phyloP scores from a whole-genome alignment of 30 jellyfish, hydroid and myxozoan species.

The Clytia hemisphaerica region DNA sequence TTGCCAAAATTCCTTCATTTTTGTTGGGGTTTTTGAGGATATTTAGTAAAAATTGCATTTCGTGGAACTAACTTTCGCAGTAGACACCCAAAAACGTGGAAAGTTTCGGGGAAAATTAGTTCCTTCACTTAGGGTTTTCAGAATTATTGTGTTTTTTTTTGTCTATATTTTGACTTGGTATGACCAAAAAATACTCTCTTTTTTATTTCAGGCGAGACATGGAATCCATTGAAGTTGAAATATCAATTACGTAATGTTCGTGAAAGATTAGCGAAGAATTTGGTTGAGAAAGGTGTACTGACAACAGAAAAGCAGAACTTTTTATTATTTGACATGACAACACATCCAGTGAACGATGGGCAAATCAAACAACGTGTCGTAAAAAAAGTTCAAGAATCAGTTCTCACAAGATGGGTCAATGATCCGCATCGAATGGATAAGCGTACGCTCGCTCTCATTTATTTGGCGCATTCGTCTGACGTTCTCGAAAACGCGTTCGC shows the following conservation, averaged over 20 bases:
- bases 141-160: too few relatives aligned
- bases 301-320: slow-evolving; percentile 93
- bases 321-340: slow-evolving; percentile 90
- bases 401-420: slow-evolving; percentile 81
- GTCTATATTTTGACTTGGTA: too few relatives aligned
- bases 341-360: slow-evolving; percentile 87
- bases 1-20: too few relatives aligned
- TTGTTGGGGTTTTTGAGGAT: too few relatives aligned
- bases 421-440: slow-evolving; percentile 99
- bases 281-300: slow-evolving; percentile 98
- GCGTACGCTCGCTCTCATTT: slow-evolving; percentile 76
- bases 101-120: too few relatives aligned
- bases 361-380: slow-evolving; percentile 79
- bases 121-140: too few relatives aligned
- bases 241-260: slow-evolving; percentile 90
- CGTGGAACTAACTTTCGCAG: too few relatives aligned
- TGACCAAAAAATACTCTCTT: too few relatives aligned
- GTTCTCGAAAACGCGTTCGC: slow-evolving; percentile 98
- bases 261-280: slow-evolving; percentile 85
- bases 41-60: too few relatives aligned
- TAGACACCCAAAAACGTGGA: too few relatives aligned
- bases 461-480: slow-evolving; percentile 92
- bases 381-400: slow-evolving; percentile 83
- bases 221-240: slow-evolving; percentile 96
- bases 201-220: slow-evolving; percentile 81